Evolutionary conservation across 2,888 invertebrate genomes (phyloP).

Genomic region (Abscondita cerata): DNA sequence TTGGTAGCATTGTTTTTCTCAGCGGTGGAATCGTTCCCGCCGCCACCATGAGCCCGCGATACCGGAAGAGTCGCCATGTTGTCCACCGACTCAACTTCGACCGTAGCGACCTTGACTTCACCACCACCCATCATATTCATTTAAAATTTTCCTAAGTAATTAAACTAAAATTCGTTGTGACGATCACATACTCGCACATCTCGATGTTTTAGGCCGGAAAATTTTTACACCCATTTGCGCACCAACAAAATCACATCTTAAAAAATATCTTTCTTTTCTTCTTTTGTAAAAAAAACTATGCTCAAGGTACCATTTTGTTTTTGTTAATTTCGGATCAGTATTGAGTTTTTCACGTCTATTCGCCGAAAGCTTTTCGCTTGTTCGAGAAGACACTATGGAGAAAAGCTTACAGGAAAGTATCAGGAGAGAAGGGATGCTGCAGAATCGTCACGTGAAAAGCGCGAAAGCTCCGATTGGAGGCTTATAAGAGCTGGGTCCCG

Average conservation of each 20-base stretch:
- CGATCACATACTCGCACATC: constrained; percentile 33
- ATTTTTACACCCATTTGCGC: constrained; percentile 8
- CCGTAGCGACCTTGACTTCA: constrained; percentile 89
- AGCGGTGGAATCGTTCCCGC: constrained; percentile 75
- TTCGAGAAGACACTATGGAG: constrained; percentile 42
- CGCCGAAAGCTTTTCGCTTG: constrained; percentile 39
- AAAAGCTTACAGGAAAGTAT: constrained; percentile 40
- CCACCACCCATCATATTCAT: constrained; percentile 69
- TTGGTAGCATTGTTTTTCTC: constrained; percentile 84
- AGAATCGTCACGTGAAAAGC: constrained; percentile 53
- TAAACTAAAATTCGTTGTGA: constrained; percentile 32
- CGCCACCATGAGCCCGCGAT: constrained; percentile 71
- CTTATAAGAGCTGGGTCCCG: constrained; percentile 52
- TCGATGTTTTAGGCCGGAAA: constrained; percentile 38
- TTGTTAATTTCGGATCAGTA: constrained; percentile 16
- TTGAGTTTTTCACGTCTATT: constrained; percentile 32
- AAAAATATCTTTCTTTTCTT: neutral
- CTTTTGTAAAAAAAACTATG: neutral
- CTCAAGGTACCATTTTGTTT: constrained; percentile 20
- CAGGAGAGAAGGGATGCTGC: constrained; percentile 57
- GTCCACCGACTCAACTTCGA: constrained; percentile 85
- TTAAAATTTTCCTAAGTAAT: constrained; percentile 28
- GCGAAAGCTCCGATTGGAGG: constrained; percentile 52
- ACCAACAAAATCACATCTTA: too few relatives aligned
- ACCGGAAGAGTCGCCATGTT: constrained; percentile 91